A percentile compares a stretch with the other conserved stretches of the same genome.
Conservation (phyloP, 2,113 vertebrate species). For the Psammodynastes pulverulentus region DNA sequence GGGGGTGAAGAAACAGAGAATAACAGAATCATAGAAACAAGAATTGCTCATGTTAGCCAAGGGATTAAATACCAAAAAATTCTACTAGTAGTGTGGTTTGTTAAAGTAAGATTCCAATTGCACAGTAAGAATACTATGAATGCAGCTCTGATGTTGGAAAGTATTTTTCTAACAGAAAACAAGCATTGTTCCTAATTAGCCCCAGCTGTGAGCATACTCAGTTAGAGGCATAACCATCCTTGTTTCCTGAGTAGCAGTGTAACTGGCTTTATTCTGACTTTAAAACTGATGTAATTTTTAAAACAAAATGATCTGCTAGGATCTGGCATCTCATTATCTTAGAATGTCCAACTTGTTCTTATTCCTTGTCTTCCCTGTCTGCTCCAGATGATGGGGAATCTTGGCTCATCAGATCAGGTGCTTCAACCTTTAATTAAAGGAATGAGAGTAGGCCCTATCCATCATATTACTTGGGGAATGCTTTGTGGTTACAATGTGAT, state of each 20-base stretch:
- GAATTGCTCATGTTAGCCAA: not conserved
- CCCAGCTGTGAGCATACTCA: not conserved
- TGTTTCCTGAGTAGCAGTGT: not conserved
- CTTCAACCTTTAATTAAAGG: not conserved
- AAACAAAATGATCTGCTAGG: not conserved
- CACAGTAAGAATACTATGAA: not conserved
- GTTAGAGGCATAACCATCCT: not conserved
- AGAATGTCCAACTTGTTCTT: not conserved
- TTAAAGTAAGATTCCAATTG: not conserved
- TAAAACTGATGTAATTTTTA: not conserved
- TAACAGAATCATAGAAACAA: not conserved
- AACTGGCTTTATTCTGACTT: not conserved
- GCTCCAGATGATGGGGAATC: not conserved
- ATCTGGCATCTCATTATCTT: not conserved
- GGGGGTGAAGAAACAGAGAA: not conserved
- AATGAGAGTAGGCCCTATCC: not conserved
- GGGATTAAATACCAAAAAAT: not conserved
- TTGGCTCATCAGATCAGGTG: not conserved
- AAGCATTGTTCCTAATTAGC: not conserved
- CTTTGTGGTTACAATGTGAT: not conserved
- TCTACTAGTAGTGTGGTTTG: not conserved
- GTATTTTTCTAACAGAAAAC: not conserved
- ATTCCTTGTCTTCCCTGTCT: not conserved
- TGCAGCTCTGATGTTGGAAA: not conserved
- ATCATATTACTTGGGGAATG: not conserved